phyloP scores from a whole-genome alignment of 2,797 vertebrate species.

The Melanogrammus aeglefinus region DNA sequence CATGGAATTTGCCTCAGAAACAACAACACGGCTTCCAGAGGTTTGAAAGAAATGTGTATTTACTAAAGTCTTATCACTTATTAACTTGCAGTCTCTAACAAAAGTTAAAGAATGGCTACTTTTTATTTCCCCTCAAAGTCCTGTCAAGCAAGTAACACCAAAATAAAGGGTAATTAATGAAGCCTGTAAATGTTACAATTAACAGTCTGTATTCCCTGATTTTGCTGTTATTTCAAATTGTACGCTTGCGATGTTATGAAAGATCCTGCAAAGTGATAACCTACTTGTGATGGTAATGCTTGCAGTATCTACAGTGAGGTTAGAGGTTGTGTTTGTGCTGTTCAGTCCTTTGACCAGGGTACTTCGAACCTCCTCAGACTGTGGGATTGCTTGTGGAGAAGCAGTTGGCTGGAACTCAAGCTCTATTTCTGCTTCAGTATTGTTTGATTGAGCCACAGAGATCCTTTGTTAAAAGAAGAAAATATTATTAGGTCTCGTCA shows the following conservation, averaged over 20 bases:
- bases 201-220: background rate
- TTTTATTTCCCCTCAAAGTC: no score
- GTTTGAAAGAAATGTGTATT: no score
- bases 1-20: no score
- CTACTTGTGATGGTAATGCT: background rate
- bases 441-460: background rate
- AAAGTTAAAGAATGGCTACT: no score
- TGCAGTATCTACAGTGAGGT: slow-evolving; percentile 7
- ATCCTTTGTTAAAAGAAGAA: background rate
- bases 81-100: background rate
- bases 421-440: slow-evolving; percentile 33
- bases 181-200: background rate
- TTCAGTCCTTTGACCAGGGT: slow-evolving; percentile 18
- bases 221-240: background rate
- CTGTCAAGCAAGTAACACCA: background rate
- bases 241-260: background rate
- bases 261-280: background rate
- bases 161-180: background rate
- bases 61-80: no score
- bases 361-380: background rate
- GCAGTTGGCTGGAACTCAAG: slow-evolving; percentile 31
- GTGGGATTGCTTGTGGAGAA: slow-evolving; percentile 18
- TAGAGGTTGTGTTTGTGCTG: slow-evolving; percentile 4
- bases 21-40: no score
- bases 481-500: background rate